phyloP scores from a whole-genome alignment of 1,140 invertebrate genomes.

The Drosophila malerkotliana region DNA sequence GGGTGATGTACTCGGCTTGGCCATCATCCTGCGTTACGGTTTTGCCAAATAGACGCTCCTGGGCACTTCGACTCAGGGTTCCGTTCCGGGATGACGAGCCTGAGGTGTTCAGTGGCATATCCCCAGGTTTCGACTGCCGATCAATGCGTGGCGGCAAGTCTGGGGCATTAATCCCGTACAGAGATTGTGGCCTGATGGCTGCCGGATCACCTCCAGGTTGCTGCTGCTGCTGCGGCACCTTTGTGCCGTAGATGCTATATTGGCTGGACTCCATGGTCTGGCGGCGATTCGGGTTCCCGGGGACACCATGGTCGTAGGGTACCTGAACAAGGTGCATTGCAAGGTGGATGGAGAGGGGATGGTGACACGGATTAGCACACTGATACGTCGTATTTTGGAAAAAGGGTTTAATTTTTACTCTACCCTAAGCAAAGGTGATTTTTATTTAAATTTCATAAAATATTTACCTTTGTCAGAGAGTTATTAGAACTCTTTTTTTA shows the following conservation, averaged over 20 bases:
- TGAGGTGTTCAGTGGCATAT: conserved; percentile 76
- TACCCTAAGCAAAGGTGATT: not conserved
- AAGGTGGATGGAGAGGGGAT: conserved; percentile 39
- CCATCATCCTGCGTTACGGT: conserved; percentile 73
- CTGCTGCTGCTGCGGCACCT: conserved; percentile 41
- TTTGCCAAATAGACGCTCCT: conserved; percentile 85
- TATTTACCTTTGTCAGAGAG: too few species aligned
- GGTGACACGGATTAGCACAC: conserved; percentile 70
- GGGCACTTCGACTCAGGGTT: conserved; percentile 85
- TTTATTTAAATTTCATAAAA: not conserved
- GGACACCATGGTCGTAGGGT: conserved; percentile 77
- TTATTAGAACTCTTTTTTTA: not conserved
- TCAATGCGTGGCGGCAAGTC: conserved; percentile 94
- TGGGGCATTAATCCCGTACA: conserved; percentile 85
- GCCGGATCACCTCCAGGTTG: conserved; percentile 48
- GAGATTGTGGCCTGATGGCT: conserved; percentile 66
- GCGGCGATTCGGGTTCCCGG: conserved; percentile 66
- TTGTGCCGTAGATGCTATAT: conserved; percentile 73
- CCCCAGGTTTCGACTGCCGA: conserved; percentile 89
- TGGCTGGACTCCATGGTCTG: conserved; percentile 80
- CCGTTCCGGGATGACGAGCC: conserved; percentile 71
- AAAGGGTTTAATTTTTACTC: not conserved
- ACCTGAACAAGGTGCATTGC: conserved; percentile 62
- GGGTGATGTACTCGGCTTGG: conserved; percentile 80
- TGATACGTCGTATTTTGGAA: conserved; percentile 11